Percentiles rank a stretch among this genome's conserved stretches.
These are phyloP conservation scores for Poecilia latipinna DNA, from an alignment of 2,113 vertebrate genomes.

Conservation along the genomic window DNA sequence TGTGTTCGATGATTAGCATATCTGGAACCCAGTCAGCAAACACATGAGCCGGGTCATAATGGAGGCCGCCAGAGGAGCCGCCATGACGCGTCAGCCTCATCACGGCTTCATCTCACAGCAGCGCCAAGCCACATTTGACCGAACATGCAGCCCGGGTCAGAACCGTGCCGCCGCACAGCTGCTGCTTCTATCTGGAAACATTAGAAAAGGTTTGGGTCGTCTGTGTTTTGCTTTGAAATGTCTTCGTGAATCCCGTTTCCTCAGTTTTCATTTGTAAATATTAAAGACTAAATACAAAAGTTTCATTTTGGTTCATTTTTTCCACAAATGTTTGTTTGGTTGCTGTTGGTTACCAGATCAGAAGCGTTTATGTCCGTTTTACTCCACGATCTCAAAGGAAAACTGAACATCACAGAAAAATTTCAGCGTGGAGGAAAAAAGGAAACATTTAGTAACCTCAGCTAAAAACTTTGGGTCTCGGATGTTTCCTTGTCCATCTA, in stretches of 20 bases:
- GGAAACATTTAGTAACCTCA: too few species aligned
- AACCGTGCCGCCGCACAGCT: neutral
- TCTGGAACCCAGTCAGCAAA: neutral
- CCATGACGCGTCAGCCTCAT: neutral
- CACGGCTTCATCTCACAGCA: neutral
- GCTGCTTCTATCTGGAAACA: neutral
- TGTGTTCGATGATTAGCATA: slow-evolving; percentile 34
- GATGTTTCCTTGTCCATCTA: too few species aligned
- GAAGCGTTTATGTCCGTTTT: too few species aligned
- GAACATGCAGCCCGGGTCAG: neutral
- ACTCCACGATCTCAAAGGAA: too few species aligned
- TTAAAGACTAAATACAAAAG: neutral
- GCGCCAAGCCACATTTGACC: neutral
- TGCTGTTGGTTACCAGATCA: too few species aligned
- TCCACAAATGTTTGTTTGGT: neutral
- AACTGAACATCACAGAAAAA: too few species aligned
- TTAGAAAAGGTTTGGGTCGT: neutral
- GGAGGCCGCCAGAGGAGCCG: neutral
- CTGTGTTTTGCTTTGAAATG: neutral
- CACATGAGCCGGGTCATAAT: neutral
- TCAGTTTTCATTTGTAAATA: neutral
- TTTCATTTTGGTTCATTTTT: neutral
- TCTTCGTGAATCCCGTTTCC: neutral
- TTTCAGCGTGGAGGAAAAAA: too few species aligned
- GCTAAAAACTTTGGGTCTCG: too few species aligned